Evolutionary conservation across 1,140 invertebrate genomes (phyloP).

Genomic region (Copidosoma floridanum): DNA sequence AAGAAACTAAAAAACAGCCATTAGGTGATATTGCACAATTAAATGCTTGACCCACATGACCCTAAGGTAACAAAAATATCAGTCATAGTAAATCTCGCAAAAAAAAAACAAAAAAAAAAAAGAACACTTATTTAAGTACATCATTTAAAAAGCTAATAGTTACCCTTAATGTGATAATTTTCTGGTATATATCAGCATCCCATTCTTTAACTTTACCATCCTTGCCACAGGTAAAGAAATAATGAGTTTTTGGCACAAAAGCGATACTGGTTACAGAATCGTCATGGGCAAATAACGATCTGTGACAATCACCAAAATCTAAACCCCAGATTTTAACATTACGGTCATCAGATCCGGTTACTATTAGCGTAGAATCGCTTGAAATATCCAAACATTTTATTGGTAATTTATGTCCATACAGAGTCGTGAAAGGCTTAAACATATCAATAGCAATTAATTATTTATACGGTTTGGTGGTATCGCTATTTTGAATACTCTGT

Average conservation of each 20-base stretch:
- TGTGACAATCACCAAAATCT: constrained; percentile 96
- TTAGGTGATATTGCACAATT: constrained; percentile 75
- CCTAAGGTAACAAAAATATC: constrained; percentile 48
- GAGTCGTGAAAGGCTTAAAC: constrained; percentile 87
- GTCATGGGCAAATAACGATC: constrained; percentile 87
- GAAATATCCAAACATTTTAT: constrained; percentile 93
- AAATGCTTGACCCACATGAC: constrained; percentile 78
- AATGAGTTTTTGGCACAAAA: constrained; percentile 89
- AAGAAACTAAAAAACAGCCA: constrained; percentile 77
- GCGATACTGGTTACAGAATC: constrained; percentile 86
- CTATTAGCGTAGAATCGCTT: constrained; percentile 84
- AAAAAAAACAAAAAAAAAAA: constrained; percentile 11
- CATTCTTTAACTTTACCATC: constrained; percentile 95
- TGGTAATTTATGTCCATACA: constrained; percentile 97
- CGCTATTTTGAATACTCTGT: not conserved
- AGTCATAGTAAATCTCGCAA: not conserved
- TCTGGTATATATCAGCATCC: constrained; percentile 92
- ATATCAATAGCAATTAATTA: constrained; percentile 45
- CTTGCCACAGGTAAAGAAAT: constrained; percentile 90
- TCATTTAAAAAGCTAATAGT: constrained; percentile 22
- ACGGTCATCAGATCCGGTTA: constrained; percentile 91
- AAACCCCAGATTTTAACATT: constrained; percentile 98
- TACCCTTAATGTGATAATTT: constrained; percentile 87
- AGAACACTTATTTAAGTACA: not conserved
- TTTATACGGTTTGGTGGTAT: not conserved